Evolutionary conservation across 2,113 vertebrate genomes (phyloP).

Genomic region (Rhineura floridana): DNA sequence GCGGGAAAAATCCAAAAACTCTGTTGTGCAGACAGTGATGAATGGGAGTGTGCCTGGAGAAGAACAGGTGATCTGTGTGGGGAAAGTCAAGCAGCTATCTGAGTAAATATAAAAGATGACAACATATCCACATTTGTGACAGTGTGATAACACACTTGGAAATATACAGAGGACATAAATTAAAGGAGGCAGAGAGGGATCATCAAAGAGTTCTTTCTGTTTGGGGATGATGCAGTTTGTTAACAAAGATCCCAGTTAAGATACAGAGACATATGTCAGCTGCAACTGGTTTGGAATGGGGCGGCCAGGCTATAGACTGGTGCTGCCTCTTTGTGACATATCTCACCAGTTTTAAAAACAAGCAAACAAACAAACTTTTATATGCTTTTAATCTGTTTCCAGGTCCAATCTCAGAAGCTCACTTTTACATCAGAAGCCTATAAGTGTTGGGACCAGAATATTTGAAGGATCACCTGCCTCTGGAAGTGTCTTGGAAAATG

Average conservation of each 20-base stretch:
- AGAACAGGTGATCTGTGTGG: slow-evolving; percentile 57
- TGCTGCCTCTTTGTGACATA: background rate
- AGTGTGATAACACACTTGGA: slow-evolving; percentile 39
- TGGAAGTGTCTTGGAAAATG: background rate
- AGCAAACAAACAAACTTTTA: background rate
- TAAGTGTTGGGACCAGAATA: background rate
- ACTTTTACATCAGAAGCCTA: background rate
- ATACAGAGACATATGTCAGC: background rate
- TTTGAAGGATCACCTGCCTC: background rate
- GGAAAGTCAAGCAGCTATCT: slow-evolving; percentile 42
- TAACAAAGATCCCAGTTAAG: slow-evolving; percentile 38
- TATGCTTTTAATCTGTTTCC: background rate
- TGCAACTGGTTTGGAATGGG: background rate
- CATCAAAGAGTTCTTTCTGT: slow-evolving; percentile 29
- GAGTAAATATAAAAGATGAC: slow-evolving; percentile 42
- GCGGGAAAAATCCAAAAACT: background rate
- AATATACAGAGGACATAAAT: slow-evolving; percentile 69
- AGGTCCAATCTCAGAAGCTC: background rate
- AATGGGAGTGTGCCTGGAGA: slow-evolving; percentile 38
- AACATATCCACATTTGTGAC: slow-evolving; percentile 23
- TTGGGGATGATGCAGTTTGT: slow-evolving; percentile 18
- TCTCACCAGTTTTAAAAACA: background rate
- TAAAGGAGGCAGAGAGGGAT: slow-evolving; percentile 39
- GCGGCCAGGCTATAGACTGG: background rate
- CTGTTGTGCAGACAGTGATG: slow-evolving; percentile 25